Evolutionary conservation across 2,888 invertebrate species (phyloP).

Genomic region (Copidosoma aretas): DNA sequence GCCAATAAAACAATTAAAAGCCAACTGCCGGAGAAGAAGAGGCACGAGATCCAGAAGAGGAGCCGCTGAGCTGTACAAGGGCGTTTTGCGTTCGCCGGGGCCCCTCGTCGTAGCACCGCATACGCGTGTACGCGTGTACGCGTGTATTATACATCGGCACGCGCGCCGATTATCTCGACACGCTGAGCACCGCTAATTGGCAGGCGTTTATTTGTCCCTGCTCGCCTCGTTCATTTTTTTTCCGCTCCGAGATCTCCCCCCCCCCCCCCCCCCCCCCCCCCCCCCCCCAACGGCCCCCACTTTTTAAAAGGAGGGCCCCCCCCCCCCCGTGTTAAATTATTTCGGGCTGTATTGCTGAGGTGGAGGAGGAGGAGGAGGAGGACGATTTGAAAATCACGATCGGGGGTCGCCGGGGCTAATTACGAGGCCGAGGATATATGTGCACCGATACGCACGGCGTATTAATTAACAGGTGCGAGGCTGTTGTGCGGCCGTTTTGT

Average conservation of each 20-base stretch:
- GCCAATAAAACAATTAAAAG: slow-evolving; percentile 29
- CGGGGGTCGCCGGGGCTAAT: background rate
- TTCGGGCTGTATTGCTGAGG: no score
- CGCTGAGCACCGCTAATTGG: slow-evolving; percentile 50
- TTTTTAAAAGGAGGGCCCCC: no score
- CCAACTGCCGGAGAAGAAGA: background rate
- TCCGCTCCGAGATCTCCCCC: no score
- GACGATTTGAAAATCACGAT: no score
- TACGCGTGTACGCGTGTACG: background rate
- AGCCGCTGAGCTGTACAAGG: slow-evolving; percentile 7
- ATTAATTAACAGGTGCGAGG: slow-evolving; percentile 4
- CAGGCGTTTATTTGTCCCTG: slow-evolving; percentile 50
- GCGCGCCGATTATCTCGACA: slow-evolving; percentile 45
- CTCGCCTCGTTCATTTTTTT: slow-evolving; percentile 36
- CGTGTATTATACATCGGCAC: background rate
- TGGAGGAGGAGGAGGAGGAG: no score
- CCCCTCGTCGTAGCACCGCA: background rate
- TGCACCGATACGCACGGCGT: background rate
- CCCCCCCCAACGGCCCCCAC: no score
- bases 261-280: no score
- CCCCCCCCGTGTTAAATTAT: slow-evolving; percentile 39
- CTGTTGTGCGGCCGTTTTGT: background rate
- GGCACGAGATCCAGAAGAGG: slow-evolving; percentile 8
- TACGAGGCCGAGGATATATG: background rate
- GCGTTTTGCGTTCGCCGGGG: slow-evolving; percentile 31